A percentile compares a stretch with the other conserved stretches of the same genome.
These are phyloP conservation scores for Eurypyga helias DNA, from an alignment of 2,113 vertebrate genomes.

Conservation along the genomic window DNA sequence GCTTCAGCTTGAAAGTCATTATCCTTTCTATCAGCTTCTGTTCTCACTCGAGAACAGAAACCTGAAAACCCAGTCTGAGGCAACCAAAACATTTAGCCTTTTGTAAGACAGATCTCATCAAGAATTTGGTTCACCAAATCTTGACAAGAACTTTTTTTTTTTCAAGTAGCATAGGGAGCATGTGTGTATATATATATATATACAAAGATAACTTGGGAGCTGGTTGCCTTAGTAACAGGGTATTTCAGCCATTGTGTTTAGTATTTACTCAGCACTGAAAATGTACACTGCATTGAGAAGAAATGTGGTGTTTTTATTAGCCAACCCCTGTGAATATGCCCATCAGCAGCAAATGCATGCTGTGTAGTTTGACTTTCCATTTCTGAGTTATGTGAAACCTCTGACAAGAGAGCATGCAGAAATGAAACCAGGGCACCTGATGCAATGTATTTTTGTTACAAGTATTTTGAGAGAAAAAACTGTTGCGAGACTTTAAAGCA, in stretches of 20 bases:
- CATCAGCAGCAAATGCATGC: background rate
- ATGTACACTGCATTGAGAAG: background rate
- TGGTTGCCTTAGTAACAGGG: constrained; percentile 52
- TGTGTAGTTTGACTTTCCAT: constrained; percentile 26
- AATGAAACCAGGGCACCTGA: constrained; percentile 59
- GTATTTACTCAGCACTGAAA: constrained; percentile 44
- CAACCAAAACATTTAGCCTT: background rate
- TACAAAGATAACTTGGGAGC: background rate
- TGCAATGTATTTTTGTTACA: constrained; percentile 45
- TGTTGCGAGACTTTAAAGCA: constrained; percentile 11
- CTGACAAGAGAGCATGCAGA: constrained; percentile 22
- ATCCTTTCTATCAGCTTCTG: background rate
- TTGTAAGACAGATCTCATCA: background rate
- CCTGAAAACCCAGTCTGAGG: background rate
- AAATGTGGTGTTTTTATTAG: constrained; percentile 25
- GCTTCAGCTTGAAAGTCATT: background rate
- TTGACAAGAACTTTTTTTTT: background rate
- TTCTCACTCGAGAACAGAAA: background rate
- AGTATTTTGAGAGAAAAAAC: constrained; percentile 7
- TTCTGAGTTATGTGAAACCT: constrained; percentile 49
- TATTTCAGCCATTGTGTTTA: constrained; percentile 17
- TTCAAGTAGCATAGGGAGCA: background rate
- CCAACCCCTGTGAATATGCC: background rate
- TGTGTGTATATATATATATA: background rate
- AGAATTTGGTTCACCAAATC: background rate